These are phyloP conservation scores for Heliangelus exortis DNA, from an alignment of 2,797 vertebrate genomes.

Conservation along the genomic window DNA sequence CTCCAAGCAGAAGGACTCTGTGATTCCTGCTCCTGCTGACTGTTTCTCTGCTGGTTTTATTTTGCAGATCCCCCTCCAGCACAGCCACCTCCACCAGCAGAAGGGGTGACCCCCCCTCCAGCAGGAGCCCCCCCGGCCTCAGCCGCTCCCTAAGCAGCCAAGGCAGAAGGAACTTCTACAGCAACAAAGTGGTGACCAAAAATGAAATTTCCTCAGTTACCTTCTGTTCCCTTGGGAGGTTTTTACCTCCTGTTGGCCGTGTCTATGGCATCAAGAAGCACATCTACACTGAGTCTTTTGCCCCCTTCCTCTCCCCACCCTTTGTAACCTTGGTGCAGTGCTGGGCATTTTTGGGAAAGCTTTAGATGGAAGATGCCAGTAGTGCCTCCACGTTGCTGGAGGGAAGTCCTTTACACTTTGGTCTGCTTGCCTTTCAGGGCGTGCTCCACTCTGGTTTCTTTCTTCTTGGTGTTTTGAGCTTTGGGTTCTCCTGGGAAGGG, in stretches of 20 bases:
- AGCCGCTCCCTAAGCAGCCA: conserved; percentile 74
- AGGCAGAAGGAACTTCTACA: conserved; percentile 27
- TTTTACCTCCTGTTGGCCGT: not conserved
- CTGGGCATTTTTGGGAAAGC: not conserved
- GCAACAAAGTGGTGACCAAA: conserved; percentile 61
- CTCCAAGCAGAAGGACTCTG: no score
- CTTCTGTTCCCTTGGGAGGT: conserved; percentile 32
- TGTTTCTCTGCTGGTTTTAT: not conserved
- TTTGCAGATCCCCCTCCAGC: conserved; percentile 84
- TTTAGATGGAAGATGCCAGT: not conserved
- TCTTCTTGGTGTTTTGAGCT: conserved; percentile 5
- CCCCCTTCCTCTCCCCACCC: rapidly evolving
- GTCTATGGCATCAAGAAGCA: not conserved
- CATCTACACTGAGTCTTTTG: rapidly evolving
- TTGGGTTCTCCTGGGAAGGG: not conserved
- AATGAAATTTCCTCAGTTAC: conserved; percentile 37
- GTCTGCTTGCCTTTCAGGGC: not conserved
- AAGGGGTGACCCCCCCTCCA: conserved; percentile 84
- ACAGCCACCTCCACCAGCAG: conserved; percentile 77
- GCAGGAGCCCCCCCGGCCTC: conserved; percentile 81
- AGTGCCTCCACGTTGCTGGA: not conserved
- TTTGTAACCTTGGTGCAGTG: not conserved
- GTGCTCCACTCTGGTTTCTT: not conserved
- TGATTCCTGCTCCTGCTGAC: not conserved
- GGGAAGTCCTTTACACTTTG: not conserved